Base-by-base conservation (phyloP, 2,888 invertebrate species). In the Lepidocyrtinus sp. region DNA sequence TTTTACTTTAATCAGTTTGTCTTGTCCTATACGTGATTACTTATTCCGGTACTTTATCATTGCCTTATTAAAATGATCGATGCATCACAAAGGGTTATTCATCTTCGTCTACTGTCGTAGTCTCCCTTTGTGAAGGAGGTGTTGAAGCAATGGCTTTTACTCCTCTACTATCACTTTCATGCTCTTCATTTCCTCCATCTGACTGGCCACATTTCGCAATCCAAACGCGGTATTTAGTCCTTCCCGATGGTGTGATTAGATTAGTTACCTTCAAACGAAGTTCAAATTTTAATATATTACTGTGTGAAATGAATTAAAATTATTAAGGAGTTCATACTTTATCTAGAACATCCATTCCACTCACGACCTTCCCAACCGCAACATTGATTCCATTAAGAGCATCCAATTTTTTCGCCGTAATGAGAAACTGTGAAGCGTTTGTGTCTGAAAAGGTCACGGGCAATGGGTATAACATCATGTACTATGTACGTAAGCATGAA, bases 361-460 rank as follows among this genome's bases (percentile, higher is more conserved):
- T 59, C 0, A 83, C 21, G 9, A 86, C 85, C 70, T 78, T 82
- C 22, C 86, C 86, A 24, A 85, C 82, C n/a, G 80, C 86, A 9
- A 86, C 85, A 71, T 86, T 86, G 3, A 77, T 68, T 26, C 83
- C 83, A 73, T 86, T 85, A 1, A 86, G 73, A 3, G 83, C 81
- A 36, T 84, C 64, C n/a, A 85, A 50, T 55, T 75, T 76, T 61
- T 82, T 83, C 0, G 85, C 85, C 1, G 83, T 82, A 19, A 86
- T 86, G 12, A 86, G 82, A 45, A 86, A 86, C 46, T 86, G 86
- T 0, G 83, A 83, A 1, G 85, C 85, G 65, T 83, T 84, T 5
- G 84, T 76, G 45, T 85, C 82, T 69, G 75, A 55, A 65, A 65
- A 2, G 7, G 15, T 12, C 61, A 7, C 36, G 36, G 12, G 36